These are phyloP conservation scores for Falco concolor DNA, from an alignment of 2,797 vertebrate species.

Conservation along the genomic window DNA sequence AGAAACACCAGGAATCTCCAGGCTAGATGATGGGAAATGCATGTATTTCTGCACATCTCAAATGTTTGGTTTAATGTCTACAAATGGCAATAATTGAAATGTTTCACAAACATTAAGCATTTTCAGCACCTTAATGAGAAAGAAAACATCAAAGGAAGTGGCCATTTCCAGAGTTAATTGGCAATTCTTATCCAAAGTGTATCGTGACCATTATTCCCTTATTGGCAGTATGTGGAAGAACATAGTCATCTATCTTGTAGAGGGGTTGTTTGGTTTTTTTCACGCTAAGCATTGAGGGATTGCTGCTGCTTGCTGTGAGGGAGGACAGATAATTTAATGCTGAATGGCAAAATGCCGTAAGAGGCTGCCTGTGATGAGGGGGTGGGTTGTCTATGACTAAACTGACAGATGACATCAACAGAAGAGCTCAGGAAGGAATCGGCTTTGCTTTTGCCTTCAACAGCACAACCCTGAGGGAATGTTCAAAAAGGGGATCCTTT, in stretches of 20 bases:
- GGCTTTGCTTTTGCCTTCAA: neutral
- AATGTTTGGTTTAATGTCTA: neutral
- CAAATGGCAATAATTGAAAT: neutral
- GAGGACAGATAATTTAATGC: neutral
- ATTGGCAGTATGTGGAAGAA: neutral
- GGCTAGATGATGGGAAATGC: neutral
- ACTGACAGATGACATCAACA: neutral
- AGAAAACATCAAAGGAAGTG: neutral
- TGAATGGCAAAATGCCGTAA: neutral
- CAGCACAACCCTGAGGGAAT: too few relatives aligned
- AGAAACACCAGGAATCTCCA: neutral
- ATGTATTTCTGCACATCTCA: neutral
- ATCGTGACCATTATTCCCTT: neutral
- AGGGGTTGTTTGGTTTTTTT: too few relatives aligned
- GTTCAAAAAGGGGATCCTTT: neutral
- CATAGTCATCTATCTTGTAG: too few relatives aligned
- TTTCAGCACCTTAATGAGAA: neutral
- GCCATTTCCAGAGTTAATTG: neutral
- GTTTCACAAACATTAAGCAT: neutral
- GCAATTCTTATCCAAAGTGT: neutral
- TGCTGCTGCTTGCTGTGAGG: neutral
- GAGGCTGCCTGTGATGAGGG: too few relatives aligned
- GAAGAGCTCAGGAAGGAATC: neutral
- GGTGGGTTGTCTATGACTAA: neutral
- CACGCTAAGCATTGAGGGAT: neutral